Base-by-base conservation (phyloP, 1,140 invertebrate species). In the Ceratoteleas bidentatus region DNA sequence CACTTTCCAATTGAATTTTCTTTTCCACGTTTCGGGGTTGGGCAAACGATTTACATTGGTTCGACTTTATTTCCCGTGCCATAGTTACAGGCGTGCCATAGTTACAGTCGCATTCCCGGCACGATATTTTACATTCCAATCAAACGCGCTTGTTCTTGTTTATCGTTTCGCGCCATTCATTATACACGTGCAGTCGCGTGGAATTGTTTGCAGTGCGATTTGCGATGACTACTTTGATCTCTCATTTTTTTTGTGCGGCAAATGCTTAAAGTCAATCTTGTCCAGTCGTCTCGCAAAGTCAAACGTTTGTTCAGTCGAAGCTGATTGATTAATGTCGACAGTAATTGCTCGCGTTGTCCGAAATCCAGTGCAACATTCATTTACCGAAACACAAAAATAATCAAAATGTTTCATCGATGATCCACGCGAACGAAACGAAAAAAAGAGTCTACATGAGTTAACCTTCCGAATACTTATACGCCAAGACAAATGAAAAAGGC, bases 221-320 rank as follows among this genome's bases (percentile, higher is more conserved):
- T 43, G 40, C 40, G 11, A 43, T 7, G n/a, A 43, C n/a, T 43
- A 43, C 40, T 43, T 43, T 43, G 40, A 43, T 43, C 40, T 43
- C 40, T 11, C 8, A 36, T 36, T 36, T 43, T 43, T 43, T 43
- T 43, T 43, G n/a, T 11, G n/a, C n/a, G n/a, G 8, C 40, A 43
- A 43, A 43, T 43, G 40, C n/a, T 11, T 43, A 43, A 43, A 43
- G 40, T 11, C 3, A 43, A 43, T 7, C n/a, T 43, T 43, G 40
- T 7, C 8, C 40, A 43, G 3, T 43, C n/a, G 6, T 43, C 40
- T 7, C 40, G n/a, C 40, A 43, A 43, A 43, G 40, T 43, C 8
- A 11, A 43, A 7, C 11, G 40, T 43, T 43, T 43, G 40, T 43
- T 43, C n/a, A 43, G 40, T 3, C n/a, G n/a, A 43, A 43, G 40